Percentiles rank a stretch among this genome's conserved stretches.
phyloP scores from a whole-genome alignment of 1,140 invertebrate species.

The Temnothorax longispinosus region DNA sequence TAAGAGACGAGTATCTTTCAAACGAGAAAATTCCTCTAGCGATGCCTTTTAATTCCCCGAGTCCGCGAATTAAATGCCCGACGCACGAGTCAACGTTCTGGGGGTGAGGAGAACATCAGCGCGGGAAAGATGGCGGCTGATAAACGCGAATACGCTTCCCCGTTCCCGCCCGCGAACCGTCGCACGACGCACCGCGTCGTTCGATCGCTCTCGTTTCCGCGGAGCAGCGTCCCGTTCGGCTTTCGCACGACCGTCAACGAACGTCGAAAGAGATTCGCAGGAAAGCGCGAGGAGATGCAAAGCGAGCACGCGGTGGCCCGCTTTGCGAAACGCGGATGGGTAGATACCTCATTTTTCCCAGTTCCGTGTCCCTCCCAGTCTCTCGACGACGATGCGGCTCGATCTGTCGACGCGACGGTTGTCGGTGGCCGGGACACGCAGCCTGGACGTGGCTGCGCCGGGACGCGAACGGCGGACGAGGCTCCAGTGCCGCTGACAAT shows the following conservation, averaged over 20 bases:
- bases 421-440: background rate
- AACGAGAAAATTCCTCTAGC: background rate
- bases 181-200: background rate
- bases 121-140: conserved; percentile 46
- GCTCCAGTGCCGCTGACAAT: conserved; percentile 14
- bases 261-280: no score
- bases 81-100: background rate
- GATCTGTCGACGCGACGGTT: background rate
- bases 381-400: conserved; percentile 26
- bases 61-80: background rate
- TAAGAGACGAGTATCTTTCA: background rate
- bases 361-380: conserved; percentile 14
- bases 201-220: background rate
- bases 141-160: background rate
- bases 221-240: background rate
- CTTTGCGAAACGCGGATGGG: background rate
- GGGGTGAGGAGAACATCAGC: background rate
- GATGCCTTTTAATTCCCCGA: background rate
- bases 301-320: no score
- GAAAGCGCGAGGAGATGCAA: background rate
- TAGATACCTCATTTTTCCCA: conserved; percentile 42
- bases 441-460: conserved; percentile 3
- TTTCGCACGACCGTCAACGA: background rate
- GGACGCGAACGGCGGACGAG: background rate
- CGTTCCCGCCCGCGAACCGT: background rate